Evolutionary conservation across 2,888 invertebrate species (phyloP), one percentile per base, ranked within the genome.

Genomic region (Glyphotaelius pellucidus): DNA sequence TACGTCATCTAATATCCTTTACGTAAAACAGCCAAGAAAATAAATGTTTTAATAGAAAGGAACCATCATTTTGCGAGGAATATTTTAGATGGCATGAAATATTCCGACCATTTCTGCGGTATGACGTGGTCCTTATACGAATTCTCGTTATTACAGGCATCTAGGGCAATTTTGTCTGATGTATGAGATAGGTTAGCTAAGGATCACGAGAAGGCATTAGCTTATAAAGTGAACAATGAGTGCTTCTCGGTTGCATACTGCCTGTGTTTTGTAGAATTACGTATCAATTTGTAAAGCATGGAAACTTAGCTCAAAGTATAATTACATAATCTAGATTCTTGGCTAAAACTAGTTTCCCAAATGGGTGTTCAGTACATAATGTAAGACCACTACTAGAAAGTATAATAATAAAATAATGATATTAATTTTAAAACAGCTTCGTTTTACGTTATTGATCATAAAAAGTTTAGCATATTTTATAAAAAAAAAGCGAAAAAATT

Each of bases 151-250:
- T 38, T 32, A 35, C 35, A 15, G 25, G 35, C 19, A 32, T 83
- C 32, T 83, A 3, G 35, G 38, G 19, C 83, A 32, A 38, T 83
- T 83, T 38, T 38, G 15, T 35, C 83, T 83, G 38, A 83, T 83
- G 38, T 83, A 83, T 83, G 83, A 83, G 83, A 25, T 38, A 38
- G 83, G 83, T 83, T 83, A 83, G 32, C 35, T 83, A 35, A 83
- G 83, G 83, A 83, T 83, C 83, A 83, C 9, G 38, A 11, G 32
- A 38, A 83, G 25, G 83, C 83, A 38, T 32, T 83, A 83, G 38
- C 83, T 83, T 83, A 83, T 83, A 83, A 83, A 83, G 35, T 83
- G 83, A 83, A 83, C 83, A 83, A 83, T 83, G 32, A 67, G 67
- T 67, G n/a, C 67, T 67, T 67, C 15, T 35, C 83, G 38, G 83